Evolutionary conservation across 2,113 vertebrate genomes (phyloP), one percentile per base, ranked within the genome.

Genomic region (Vicugna pacos): DNA sequence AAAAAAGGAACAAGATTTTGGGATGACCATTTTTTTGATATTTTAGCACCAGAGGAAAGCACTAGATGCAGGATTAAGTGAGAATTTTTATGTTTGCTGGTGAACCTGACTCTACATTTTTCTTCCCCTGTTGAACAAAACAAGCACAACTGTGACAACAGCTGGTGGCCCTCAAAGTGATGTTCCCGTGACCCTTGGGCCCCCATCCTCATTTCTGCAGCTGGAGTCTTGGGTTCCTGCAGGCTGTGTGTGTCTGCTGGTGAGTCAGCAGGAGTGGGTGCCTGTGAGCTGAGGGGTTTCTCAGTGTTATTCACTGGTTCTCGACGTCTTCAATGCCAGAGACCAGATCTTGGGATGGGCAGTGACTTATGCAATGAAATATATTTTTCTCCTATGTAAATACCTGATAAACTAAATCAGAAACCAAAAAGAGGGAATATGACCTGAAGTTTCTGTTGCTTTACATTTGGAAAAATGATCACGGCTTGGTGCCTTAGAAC

Each of bases 31-130:
- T 80, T 95, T 95, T 60, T 5, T 70, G 38, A 30, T 54, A 89
- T 75, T 80, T 95, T 84, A 38, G 58, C 60, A 38, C 56, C 67
- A 58, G 56, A 93, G 84, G 60, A 94, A 75, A 70, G 38, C 52
- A 62, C 7, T 52, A 56, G 46, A 15, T 84, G 26, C 30, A 84
- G 48, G 52, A 12, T 28, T 65, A 35, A 28, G 10, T 42, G 76
- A 75, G 32, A 56, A 67, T 75, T 56, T 42, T 50, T 42, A 30
- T 6, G 12, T 56, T 93, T 80, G 19, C 24, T 50, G 28, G 46
- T 54, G 48, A 91, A 50, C 16, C 24, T 15, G 35, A 15, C 26
- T 52, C 16, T 65, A n/a, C 8, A 26, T n/a, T 94, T 76, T 84
- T 69, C 46, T 83, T 90, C 62, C 30, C n/a, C 54, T 62, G 14